phyloP scores from a whole-genome alignment of 1,140 invertebrate species.

The Drosophila parabipectinata region DNA sequence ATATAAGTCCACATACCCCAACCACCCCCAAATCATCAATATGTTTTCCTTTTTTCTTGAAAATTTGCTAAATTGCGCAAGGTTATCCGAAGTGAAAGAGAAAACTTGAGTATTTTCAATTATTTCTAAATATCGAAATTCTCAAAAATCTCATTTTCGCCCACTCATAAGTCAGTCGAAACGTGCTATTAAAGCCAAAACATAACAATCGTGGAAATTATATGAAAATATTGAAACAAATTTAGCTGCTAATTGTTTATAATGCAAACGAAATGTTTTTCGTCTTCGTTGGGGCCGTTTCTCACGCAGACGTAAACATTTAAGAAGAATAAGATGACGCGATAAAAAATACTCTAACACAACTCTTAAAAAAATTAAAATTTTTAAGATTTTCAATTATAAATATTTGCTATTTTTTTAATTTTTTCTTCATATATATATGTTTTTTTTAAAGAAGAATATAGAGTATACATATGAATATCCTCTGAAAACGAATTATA shows the following conservation, averaged over 20 bases:
- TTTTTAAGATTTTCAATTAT: neutral
- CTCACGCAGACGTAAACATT: constrained; percentile 40
- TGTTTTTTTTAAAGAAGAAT: neutral
- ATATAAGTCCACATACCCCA: constrained; percentile 5
- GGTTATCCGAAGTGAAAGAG: constrained; percentile 44
- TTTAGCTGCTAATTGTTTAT: constrained; percentile 54
- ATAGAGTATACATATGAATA: neutral
- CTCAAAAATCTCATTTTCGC: constrained; percentile 12
- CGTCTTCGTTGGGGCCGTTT: constrained; percentile 40
- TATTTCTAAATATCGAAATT: constrained; percentile 18
- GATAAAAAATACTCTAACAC: constrained; percentile 9
- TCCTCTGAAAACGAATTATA: neutral
- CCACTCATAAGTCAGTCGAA: constrained; percentile 39
- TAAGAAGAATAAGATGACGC: neutral
- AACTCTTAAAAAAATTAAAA: neutral
- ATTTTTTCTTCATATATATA: neutral
- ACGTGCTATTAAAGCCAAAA: constrained; percentile 57
- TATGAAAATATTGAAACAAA: constrained; percentile 46
- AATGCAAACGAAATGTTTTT: constrained; percentile 47
- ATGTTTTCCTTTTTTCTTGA: neutral
- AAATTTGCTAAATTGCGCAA: constrained; percentile 36
- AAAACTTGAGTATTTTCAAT: constrained; percentile 15
- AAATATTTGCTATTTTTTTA: neutral
- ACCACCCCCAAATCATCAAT: neutral
- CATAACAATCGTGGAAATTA: constrained; percentile 32